Evolutionary conservation across 2,888 invertebrate species (phyloP).

Genomic region (Blastobasis lacticolella): DNA sequence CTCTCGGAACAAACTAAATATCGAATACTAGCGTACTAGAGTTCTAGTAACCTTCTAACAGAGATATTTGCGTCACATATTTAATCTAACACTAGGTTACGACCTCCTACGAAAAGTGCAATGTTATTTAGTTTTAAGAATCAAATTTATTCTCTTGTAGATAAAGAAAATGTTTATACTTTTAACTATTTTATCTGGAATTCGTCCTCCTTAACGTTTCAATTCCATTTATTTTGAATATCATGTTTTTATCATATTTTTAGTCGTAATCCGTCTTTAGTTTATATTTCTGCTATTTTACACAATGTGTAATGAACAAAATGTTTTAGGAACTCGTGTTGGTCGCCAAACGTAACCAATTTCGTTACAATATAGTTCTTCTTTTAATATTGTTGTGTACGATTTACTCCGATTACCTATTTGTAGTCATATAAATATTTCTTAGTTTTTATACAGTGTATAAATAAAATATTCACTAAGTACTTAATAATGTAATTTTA

Average conservation of each 20-base stretch:
- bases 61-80: too few relatives aligned
- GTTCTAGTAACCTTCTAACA: too few relatives aligned
- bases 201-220: not conserved
- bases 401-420: slow-evolving; percentile 67
- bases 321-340: too few relatives aligned
- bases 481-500: slow-evolving; percentile 34
- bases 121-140: slow-evolving; percentile 74
- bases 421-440: slow-evolving; percentile 57
- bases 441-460: slow-evolving; percentile 40
- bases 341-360: not conserved
- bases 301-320: too few relatives aligned
- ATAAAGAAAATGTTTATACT: slow-evolving; percentile 45
- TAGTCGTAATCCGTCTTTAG: not conserved
- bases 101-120: slow-evolving; percentile 73
- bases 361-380: slow-evolving; percentile 1
- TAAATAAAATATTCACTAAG: slow-evolving; percentile 28
- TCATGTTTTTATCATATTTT: not conserved
- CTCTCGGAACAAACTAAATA: too few relatives aligned
- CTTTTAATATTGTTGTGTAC: slow-evolving; percentile 25
- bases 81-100: slow-evolving; percentile 47
- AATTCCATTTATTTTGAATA: not conserved
- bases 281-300: too few relatives aligned
- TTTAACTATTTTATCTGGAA: slow-evolving; percentile 21
- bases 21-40: too few relatives aligned
- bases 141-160: slow-evolving; percentile 57